Percentiles rank a stretch among this genome's conserved stretches.
phyloP scores from a whole-genome alignment of 92 coral and sea anemone genomes.

The Epizoanthus fatuus region DNA sequence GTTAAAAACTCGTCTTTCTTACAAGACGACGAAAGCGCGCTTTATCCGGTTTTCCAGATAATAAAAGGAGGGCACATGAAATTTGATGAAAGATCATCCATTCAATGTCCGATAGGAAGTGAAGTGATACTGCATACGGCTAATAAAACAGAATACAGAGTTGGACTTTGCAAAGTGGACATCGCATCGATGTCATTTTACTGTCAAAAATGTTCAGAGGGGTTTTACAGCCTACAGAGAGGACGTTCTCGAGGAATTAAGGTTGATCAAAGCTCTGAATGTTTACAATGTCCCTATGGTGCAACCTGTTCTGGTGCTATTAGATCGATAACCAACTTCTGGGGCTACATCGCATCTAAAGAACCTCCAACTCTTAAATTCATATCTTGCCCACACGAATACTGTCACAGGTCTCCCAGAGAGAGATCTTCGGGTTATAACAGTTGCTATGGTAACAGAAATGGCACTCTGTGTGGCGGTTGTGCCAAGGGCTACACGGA shows the following conservation, averaged over 20 bases:
- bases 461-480: conserved; percentile 68
- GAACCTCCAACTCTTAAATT: conserved; percentile 37
- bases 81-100: conserved; percentile 26
- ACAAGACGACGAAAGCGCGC: background rate
- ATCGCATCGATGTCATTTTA: conserved; percentile 29
- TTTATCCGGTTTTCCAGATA: conserved; percentile 32
- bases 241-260: conserved; percentile 45
- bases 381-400: conserved; percentile 59
- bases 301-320: conserved; percentile 47
- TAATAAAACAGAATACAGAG: background rate
- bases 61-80: conserved; percentile 40
- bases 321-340: conserved; percentile 61
- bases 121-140: background rate
- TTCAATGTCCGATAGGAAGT: conserved; percentile 39
- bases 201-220: conserved; percentile 52
- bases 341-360: conserved; percentile 41
- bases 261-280: conserved; percentile 3
- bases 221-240: conserved; percentile 57
- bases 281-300: conserved; percentile 80
- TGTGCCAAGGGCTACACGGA: conserved; percentile 63
- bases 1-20: conserved; percentile 43
- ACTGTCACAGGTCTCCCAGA: conserved; percentile 40
- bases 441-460: conserved; percentile 64
- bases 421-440: conserved; percentile 25
- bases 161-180: background rate